Conservation (phyloP, 2,888 invertebrate species). For the Drosophila stalkeri region DNA sequence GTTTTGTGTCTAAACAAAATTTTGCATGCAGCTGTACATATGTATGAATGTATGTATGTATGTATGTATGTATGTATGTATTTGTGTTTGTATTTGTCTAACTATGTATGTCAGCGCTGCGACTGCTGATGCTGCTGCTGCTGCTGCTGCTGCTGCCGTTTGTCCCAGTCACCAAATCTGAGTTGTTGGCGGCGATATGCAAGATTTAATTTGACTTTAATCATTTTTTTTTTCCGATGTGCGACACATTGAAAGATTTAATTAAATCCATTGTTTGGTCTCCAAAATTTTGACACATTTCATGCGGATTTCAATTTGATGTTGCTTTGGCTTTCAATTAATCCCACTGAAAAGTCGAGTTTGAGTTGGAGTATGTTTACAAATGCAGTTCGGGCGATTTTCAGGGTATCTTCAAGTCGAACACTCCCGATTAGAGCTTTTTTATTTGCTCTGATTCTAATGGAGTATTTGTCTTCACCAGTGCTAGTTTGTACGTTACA, state of each 20-base stretch:
- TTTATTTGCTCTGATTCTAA: not conserved
- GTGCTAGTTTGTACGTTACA: not conserved
- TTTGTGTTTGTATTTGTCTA: not conserved
- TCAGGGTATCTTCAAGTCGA: not conserved
- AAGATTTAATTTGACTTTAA: constrained; percentile 71
- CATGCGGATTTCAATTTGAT: constrained; percentile 11
- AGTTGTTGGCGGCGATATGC: constrained; percentile 73
- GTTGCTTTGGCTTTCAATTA: not conserved
- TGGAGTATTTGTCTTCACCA: too few species aligned
- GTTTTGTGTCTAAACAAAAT: constrained; percentile 57
- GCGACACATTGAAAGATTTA: constrained; percentile 54
- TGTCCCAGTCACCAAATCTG: constrained; percentile 19
- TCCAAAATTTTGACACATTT: constrained; percentile 48
- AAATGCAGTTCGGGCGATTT: not conserved
- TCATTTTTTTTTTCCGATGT: constrained; percentile 30
- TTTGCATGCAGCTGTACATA: constrained; percentile 28
- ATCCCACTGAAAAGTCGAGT: too few species aligned
- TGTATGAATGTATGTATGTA: not conserved
- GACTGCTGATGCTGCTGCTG: too few species aligned
- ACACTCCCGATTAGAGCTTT: not conserved
- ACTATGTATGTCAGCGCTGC: constrained; percentile 30
- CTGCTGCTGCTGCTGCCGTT: constrained; percentile 17
- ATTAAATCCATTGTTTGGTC: constrained; percentile 62
- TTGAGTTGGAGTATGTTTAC: not conserved
- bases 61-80: not conserved